Evolutionary conservation across 2,888 invertebrate genomes (phyloP).

Genomic region (Trichacis sp.): DNA sequence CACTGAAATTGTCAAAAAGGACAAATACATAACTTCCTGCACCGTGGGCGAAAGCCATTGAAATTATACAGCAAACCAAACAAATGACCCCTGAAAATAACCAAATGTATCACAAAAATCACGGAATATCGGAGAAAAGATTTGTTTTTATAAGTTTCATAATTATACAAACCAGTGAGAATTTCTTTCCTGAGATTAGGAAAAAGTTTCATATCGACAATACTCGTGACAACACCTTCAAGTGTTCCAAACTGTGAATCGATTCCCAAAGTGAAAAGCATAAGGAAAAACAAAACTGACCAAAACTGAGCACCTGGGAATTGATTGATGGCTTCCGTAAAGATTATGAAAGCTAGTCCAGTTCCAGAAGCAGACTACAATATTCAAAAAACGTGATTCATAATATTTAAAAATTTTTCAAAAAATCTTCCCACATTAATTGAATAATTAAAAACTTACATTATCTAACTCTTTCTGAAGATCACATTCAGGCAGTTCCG

Average conservation of each 20-base stretch:
- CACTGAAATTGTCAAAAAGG: conserved; percentile 93
- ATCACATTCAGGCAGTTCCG: conserved; percentile 81
- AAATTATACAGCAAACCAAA: conserved; percentile 83
- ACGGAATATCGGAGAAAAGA: too few species aligned
- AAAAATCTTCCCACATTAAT: too few species aligned
- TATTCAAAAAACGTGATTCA: conserved; percentile 4
- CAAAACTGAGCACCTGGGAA: conserved; percentile 96
- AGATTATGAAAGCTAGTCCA: conserved; percentile 95
- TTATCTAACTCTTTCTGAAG: conserved; percentile 88
- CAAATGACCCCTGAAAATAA: conserved; percentile 75
- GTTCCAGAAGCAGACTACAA: conserved; percentile 94
- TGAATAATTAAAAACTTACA: conserved; percentile 76
- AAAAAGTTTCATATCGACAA: conserved; percentile 94
- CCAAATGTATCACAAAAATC: too few species aligned
- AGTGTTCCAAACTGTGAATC: conserved; percentile 97
- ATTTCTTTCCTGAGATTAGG: conserved; percentile 92
- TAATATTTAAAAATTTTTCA: too few species aligned
- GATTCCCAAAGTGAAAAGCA: conserved; percentile 96
- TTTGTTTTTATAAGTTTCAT: too few species aligned
- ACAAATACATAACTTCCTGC: conserved; percentile 94
- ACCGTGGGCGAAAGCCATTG: conserved; percentile 92
- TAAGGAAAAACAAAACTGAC: conserved; percentile 95
- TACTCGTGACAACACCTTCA: conserved; percentile 95
- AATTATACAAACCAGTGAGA: conserved; percentile 77
- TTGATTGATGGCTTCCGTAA: conserved; percentile 97